Conservation (phyloP, 2,888 invertebrate genomes). For the Orthosia gracilis region DNA sequence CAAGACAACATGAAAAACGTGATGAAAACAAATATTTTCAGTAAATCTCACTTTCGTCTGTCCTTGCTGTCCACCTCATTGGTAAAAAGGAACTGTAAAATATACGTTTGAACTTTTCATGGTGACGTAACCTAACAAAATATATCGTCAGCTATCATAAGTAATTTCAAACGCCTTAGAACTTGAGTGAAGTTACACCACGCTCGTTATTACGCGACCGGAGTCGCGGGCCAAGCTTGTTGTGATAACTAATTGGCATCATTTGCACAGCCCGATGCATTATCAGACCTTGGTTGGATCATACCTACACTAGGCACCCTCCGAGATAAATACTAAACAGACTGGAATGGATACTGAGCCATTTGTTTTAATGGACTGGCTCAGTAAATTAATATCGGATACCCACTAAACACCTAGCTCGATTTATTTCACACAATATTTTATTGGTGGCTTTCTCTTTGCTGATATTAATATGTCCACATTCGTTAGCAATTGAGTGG, state of each 20-base stretch:
- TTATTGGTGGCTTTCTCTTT: slow-evolving; percentile 19
- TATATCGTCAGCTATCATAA: background rate
- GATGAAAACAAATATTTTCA: background rate
- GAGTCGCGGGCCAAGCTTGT: background rate
- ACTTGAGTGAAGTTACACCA: slow-evolving; percentile 1
- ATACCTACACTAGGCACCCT: slow-evolving; percentile 7
- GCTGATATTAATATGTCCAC: slow-evolving; percentile 16
- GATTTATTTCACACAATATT: slow-evolving; percentile 40
- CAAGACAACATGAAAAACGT: no score
- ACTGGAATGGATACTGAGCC: slow-evolving; percentile 32
- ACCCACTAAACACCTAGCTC: slow-evolving; percentile 34
- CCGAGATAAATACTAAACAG: slow-evolving; percentile 39
- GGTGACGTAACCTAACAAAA: background rate
- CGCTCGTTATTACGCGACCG: background rate
- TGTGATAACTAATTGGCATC: slow-evolving; percentile 17
- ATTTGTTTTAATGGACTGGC: slow-evolving; percentile 42
- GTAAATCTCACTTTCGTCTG: background rate
- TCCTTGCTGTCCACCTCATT: background rate
- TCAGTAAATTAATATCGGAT: slow-evolving; percentile 35
- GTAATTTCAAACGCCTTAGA: slow-evolving; percentile 17
- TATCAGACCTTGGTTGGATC: slow-evolving; percentile 11
- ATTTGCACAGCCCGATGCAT: slow-evolving; percentile 35
- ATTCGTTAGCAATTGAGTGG: slow-evolving; percentile 8
- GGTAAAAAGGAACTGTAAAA: background rate
- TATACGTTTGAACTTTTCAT: background rate